Percentiles rank a stretch among this genome's conserved stretches.
Evolutionary conservation across 2,888 invertebrate species (phyloP).

Genomic region (Abrostola tripartita): DNA sequence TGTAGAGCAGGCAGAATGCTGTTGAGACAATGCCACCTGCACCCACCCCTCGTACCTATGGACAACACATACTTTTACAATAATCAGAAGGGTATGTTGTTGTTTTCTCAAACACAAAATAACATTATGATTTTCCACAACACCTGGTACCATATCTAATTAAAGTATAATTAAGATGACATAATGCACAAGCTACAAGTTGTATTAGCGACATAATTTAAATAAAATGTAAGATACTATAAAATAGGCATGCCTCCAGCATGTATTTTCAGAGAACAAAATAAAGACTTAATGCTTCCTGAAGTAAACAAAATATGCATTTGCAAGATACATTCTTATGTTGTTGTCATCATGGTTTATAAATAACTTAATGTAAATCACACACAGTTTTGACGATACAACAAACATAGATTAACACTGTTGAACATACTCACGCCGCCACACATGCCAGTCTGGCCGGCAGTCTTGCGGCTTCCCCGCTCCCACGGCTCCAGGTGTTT

Average conservation of each 20-base stretch:
- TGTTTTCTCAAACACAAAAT: too few species aligned
- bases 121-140: too few species aligned
- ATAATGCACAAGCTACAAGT: too few species aligned
- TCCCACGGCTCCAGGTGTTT: slow-evolving; percentile 99
- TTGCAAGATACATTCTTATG: background rate
- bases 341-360: background rate
- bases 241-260: too few species aligned
- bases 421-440: slow-evolving; percentile 96
- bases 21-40: slow-evolving; percentile 99
- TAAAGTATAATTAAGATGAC: too few species aligned
- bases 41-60: slow-evolving; percentile 98
- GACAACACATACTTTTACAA: slow-evolving; percentile 3
- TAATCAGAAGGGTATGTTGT: too few species aligned
- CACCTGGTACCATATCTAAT: too few species aligned
- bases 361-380: background rate
- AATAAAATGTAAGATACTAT: too few species aligned
- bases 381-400: slow-evolving; percentile 11
- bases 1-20: slow-evolving; percentile 99
- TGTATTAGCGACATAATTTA: too few species aligned
- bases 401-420: slow-evolving; percentile 26
- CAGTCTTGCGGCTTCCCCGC: slow-evolving; percentile 98
- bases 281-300: too few species aligned
- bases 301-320: background rate
- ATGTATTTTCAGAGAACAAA: too few species aligned
- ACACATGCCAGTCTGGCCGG: slow-evolving; percentile 99